Evolutionary conservation across 2,797 vertebrate species (phyloP), one percentile per base, ranked within the genome.

Genomic region (Argya squamiceps): DNA sequence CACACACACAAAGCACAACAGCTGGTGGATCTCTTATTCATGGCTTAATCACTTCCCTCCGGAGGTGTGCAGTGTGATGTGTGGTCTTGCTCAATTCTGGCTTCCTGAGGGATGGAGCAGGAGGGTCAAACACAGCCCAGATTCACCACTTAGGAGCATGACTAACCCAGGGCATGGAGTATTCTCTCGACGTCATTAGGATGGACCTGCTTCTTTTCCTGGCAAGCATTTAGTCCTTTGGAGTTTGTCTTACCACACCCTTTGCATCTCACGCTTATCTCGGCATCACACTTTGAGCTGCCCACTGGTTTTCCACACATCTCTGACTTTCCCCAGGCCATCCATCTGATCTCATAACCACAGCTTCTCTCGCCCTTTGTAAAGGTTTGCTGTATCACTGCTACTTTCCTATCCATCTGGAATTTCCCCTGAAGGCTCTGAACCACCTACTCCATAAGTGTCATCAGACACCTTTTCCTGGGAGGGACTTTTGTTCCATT

Each of bases 21-120:
- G 95, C 96, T 95, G 93, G 69, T 88, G 69, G 89, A 93, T 78
- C 90, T 96, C 95, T 97, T 97, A 96, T 96, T 96, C 96, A 95
- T 92, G 73, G 79, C 94, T 96, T 97, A 96, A 96, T 96, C 96
- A 96, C 96, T 94, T 96, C 94, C 95, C 93, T 55, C 89, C 47
- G 92, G 94, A 94, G 93, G 88, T 93, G 94, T 88, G n/a, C 11
- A 1, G 79, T 95, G 92, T 76, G 74, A 78, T 96, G 94, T 95
- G 95, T 96, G 96, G 96, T 96, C 94, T 96, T 96, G 89, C 95
- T 96, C 93, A 95, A 46, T 92, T 43, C 73, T 70, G 79, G 62
- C 67, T 91, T 93, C 94, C 89, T 59, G 65, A 81, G 62, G 87
- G 87, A 77, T 77, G 87, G 84, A 83, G 81, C 49, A 43, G 65